Evolutionary conservation across 2,113 vertebrate species (phyloP), one percentile per base, ranked within the genome.

Genomic region (Varanus salvator): DNA sequence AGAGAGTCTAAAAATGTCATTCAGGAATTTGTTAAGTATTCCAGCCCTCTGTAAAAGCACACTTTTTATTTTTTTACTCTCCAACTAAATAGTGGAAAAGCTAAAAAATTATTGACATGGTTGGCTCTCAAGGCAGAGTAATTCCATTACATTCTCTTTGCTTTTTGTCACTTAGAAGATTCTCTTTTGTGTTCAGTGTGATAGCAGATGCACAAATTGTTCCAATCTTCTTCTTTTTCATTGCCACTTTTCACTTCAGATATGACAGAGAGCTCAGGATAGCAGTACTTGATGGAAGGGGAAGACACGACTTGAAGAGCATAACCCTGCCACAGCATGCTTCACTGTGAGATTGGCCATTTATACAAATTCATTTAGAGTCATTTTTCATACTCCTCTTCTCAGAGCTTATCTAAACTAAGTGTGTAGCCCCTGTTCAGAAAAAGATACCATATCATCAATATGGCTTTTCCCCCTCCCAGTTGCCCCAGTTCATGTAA

Each of bases 311-410:
- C 91, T 90, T 88, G 68, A 82, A 92, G 83, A 91, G 83, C 85
- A 91, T 87, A 91, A 91, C 71, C 69, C 83, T 93, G 82, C 88
- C 87, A 89, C 0, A 0, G 77, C 72, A 86, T 60, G 71, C 86
- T 86, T 93, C 76, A 77, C 66, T 90, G 82, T 87, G 85, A 89
- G 81, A 69, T 57, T 84, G 25, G 23, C 80, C 74, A 76, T 76
- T 88, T 87, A 82, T 87, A 77, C 69, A 95, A 84, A 94, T 64
- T 57, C 66, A 66, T 88, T 93, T 86, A 92, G 80, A 94, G 80
- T 29, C 72, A 81, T 84, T 57, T 84, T 89, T 91, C 82, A 93
- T 69, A 82, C 23, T 87, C 0, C 29, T 68, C 86, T 93, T 93
- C 34, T 11, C 89, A 8, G 64, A 21, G 64, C 64, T 2, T 75